Percentiles rank a stretch among this genome's conserved stretches.
Conservation (phyloP, 2,113 vertebrate genomes). For the Athene noctua region DNA sequence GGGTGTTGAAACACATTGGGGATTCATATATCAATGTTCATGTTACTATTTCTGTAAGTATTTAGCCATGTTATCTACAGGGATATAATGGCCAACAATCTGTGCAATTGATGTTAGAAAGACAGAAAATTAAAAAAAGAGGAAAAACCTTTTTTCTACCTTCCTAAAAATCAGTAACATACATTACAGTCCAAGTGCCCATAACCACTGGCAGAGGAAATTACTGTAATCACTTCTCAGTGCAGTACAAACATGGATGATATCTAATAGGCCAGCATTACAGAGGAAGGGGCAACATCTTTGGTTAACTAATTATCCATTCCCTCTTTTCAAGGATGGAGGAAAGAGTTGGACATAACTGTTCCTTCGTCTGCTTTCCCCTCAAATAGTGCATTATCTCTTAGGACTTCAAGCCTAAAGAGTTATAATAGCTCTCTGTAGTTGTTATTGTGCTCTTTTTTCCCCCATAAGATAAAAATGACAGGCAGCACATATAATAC, state of each 20-base stretch:
- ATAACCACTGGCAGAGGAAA: background rate
- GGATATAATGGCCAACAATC: background rate
- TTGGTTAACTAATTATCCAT: background rate
- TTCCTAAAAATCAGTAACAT: background rate
- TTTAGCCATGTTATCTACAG: background rate
- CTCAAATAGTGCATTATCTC: background rate
- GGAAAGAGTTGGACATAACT: background rate
- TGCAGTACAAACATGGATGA: accelerated
- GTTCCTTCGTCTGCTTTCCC: background rate
- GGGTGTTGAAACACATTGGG: background rate
- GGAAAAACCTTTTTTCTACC: background rate
- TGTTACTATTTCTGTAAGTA: background rate
- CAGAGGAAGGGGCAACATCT: background rate
- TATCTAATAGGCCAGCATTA: background rate
- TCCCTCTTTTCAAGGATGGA: background rate
- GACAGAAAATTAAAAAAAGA: background rate
- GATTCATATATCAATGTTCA: background rate
- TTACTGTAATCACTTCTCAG: background rate
- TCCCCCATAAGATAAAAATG: background rate
- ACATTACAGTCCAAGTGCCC: background rate
- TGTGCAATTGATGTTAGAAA: background rate
- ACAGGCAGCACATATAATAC: background rate
- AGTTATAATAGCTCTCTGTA: background rate
- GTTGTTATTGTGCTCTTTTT: background rate
- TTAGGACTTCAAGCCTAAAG: background rate